Evolutionary conservation across 2,113 vertebrate species (phyloP).

Genomic region (Periophthalmodon schlosseri): DNA sequence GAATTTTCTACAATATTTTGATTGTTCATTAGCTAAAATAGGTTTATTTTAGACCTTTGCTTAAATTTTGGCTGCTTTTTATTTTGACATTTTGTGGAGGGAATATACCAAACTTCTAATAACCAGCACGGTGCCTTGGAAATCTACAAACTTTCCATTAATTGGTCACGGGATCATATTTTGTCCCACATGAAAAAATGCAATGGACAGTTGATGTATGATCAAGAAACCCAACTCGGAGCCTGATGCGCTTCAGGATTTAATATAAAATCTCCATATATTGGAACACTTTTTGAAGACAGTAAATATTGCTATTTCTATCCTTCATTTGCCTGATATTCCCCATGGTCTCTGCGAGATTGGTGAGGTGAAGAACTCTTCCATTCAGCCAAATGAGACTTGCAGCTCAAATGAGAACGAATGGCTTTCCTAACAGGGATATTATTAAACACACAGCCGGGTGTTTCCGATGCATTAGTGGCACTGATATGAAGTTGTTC

Average conservation of each 20-base stretch:
- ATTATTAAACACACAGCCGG: constrained; percentile 77
- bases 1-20: too few relatives aligned
- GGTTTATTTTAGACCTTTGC: too few relatives aligned
- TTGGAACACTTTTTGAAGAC: constrained; percentile 20
- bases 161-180: neutral
- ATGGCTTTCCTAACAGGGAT: constrained; percentile 75
- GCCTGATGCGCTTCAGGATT: neutral
- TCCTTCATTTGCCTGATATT: constrained; percentile 67
- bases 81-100: neutral
- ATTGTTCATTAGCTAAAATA: too few relatives aligned
- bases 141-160: neutral
- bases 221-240: neutral
- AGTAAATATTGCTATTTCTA: constrained; percentile 61
- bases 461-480: constrained; percentile 72
- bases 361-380: constrained; percentile 62
- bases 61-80: too few relatives aligned
- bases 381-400: constrained; percentile 69
- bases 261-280: constrained; percentile 38
- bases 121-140: neutral
- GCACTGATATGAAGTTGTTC: constrained; percentile 76
- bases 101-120: too few relatives aligned
- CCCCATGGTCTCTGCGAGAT: constrained; percentile 52
- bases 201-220: neutral
- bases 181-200: neutral
- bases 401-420: constrained; percentile 75